Evolutionary conservation across 2,888 invertebrate species (phyloP).

Genomic region (Blastobasis lacticolella): DNA sequence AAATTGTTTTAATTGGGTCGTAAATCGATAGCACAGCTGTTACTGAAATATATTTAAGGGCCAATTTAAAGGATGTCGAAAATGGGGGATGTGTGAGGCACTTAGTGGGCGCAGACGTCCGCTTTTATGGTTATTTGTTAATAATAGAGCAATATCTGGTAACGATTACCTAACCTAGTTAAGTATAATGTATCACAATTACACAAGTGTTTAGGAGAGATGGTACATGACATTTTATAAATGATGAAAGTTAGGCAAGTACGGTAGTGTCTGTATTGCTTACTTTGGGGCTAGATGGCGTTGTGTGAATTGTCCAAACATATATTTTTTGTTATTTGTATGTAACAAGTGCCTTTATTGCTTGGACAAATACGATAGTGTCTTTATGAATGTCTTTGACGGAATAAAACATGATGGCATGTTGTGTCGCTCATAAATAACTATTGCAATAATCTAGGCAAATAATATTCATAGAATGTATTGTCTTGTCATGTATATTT

Average conservation of each 20-base stretch:
- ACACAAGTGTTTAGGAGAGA: not conserved
- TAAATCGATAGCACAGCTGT: slow-evolving; percentile 60
- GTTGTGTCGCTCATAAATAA: too few relatives aligned
- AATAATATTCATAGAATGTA: too few relatives aligned
- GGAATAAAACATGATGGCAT: too few relatives aligned
- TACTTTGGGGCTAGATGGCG: not conserved
- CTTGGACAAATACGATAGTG: too few relatives aligned
- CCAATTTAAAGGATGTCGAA: slow-evolving; percentile 56
- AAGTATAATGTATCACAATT: not conserved
- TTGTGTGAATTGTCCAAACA: not conserved
- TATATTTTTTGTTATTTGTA: not conserved
- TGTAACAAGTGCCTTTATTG: not conserved
- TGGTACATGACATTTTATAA: not conserved
- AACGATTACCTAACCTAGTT: not conserved
- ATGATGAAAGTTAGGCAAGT: not conserved
- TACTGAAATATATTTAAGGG: slow-evolving; percentile 52
- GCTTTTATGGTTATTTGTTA: slow-evolving; percentile 21
- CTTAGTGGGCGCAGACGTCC: slow-evolving; percentile 21
- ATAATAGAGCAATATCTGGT: slow-evolving; percentile 14
- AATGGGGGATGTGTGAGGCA: slow-evolving; percentile 38
- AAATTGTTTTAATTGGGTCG: slow-evolving; percentile 54
- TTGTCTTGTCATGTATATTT: too few relatives aligned
- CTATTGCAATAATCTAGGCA: too few relatives aligned
- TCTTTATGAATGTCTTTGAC: too few relatives aligned
- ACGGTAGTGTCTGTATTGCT: not conserved